phyloP scores from a whole-genome alignment of 2,113 vertebrate genomes.

The Microcebus ravelobensis region DNA sequence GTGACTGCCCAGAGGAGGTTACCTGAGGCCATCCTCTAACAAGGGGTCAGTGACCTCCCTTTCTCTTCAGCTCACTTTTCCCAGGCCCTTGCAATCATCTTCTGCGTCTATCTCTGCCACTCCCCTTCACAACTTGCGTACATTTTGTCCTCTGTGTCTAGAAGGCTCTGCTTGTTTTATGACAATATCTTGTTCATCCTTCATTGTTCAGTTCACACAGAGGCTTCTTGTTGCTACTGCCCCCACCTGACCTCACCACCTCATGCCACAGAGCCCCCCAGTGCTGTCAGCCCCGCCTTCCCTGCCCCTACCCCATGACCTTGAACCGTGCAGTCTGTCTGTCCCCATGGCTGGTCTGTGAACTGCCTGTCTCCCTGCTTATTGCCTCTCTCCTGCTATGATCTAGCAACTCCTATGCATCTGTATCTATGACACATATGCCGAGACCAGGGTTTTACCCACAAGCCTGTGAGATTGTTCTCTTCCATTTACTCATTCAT shows the following conservation, averaged over 20 bases:
- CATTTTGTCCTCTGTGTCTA: constrained; percentile 12
- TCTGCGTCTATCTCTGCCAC: background rate
- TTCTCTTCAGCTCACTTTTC: background rate
- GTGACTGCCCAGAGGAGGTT: background rate
- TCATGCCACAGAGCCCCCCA: too few relatives aligned
- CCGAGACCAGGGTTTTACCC: background rate
- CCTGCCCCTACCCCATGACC: background rate
- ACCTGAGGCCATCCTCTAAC: background rate
- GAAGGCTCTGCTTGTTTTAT: background rate
- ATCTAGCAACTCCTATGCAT: background rate
- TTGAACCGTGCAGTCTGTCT: background rate
- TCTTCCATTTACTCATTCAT: background rate
- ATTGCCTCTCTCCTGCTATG: background rate
- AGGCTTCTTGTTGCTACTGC: background rate
- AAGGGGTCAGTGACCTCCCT: constrained; percentile 39
- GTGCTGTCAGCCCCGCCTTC: background rate
- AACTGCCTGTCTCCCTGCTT: background rate
- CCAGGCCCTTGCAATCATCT: background rate
- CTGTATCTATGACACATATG: background rate
- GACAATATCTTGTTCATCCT: background rate
- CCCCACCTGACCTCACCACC: background rate
- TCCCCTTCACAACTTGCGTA: background rate
- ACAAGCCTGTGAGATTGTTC: background rate
- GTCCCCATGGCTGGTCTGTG: background rate
- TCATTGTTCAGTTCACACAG: background rate